Conservation (phyloP, 2,888 invertebrate species). For the Idaea aversata region DNA sequence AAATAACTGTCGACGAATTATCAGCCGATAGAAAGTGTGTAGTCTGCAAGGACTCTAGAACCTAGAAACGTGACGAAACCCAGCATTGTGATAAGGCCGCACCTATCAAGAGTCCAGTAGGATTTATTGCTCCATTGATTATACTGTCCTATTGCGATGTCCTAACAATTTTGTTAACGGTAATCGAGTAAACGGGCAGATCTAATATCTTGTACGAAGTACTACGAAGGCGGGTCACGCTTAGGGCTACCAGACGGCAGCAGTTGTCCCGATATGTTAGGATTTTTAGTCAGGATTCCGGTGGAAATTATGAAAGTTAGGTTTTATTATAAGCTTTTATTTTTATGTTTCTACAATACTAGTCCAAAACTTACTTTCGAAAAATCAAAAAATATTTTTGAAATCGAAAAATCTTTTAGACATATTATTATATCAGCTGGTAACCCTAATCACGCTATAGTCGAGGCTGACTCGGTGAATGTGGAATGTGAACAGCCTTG, state of each 20-base stretch:
- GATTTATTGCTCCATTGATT: slow-evolving; percentile 9
- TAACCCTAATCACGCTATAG: too few relatives aligned
- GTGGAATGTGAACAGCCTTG: slow-evolving; percentile 63
- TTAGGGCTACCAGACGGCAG: slow-evolving; percentile 3
- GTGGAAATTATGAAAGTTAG: too few relatives aligned
- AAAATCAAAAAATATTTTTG: too few relatives aligned
- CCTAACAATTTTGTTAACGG: slow-evolving; percentile 27
- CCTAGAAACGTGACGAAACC: slow-evolving; percentile 3
- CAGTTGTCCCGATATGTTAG: too few relatives aligned
- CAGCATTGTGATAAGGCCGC: slow-evolving; percentile 1
- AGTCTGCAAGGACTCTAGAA: background rate
- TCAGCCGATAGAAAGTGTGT: background rate
- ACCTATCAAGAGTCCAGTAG: slow-evolving; percentile 2
- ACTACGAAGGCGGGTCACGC: slow-evolving; percentile 46
- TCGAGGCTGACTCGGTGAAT: slow-evolving; percentile 38
- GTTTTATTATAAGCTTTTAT: too few relatives aligned
- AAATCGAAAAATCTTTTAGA: too few relatives aligned
- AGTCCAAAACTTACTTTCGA: too few relatives aligned
- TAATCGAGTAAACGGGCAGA: slow-evolving; percentile 27
- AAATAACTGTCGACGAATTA: background rate
- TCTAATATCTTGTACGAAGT: slow-evolving; percentile 32
- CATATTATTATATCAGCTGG: too few relatives aligned
- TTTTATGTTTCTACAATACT: too few relatives aligned
- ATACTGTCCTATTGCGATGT: slow-evolving; percentile 14
- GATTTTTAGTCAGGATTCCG: too few relatives aligned